Percentiles rank a stretch among this genome's conserved stretches.
These are phyloP conservation scores for Ictidomys tridecemlineatus DNA, from an alignment of 2,113 vertebrate genomes.

Conservation along the genomic window DNA sequence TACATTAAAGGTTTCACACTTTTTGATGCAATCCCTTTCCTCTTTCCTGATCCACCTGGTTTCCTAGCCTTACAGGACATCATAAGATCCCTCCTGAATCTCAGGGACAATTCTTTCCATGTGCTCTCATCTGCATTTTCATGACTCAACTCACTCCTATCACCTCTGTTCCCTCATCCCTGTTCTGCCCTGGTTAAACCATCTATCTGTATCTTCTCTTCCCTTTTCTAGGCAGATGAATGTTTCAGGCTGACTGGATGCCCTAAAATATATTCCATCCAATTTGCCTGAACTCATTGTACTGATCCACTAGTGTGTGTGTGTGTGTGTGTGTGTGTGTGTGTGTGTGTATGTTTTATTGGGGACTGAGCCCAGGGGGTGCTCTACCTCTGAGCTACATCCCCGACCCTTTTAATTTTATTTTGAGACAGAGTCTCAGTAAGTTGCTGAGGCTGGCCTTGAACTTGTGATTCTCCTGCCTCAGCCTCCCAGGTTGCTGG, in stretches of 20 bases:
- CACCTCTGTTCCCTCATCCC: background rate
- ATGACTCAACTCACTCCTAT: background rate
- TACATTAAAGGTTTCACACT: too few relatives aligned
- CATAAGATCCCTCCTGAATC: background rate
- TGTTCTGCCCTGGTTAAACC: background rate
- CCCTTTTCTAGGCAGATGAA: background rate
- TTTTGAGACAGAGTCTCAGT: too few relatives aligned
- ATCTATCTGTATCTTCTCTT: background rate
- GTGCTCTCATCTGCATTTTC: background rate
- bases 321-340: too few relatives aligned
- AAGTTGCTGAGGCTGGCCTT: too few relatives aligned
- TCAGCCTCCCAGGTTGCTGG: too few relatives aligned
- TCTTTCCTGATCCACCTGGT: background rate
- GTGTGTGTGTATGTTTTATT: too few relatives aligned
- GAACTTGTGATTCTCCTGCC: too few relatives aligned
- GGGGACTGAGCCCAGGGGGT: too few relatives aligned
- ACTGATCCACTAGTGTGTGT: background rate
- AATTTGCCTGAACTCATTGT: background rate
- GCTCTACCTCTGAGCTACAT: too few relatives aligned
- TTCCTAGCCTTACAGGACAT: background rate
- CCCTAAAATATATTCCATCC: background rate
- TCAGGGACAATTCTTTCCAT: background rate
- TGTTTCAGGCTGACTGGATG: background rate
- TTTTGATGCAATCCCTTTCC: background rate
- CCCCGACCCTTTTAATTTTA: too few relatives aligned